Evolutionary conservation across 2,888 invertebrate species (phyloP).

Genomic region (Agelastica alni): DNA sequence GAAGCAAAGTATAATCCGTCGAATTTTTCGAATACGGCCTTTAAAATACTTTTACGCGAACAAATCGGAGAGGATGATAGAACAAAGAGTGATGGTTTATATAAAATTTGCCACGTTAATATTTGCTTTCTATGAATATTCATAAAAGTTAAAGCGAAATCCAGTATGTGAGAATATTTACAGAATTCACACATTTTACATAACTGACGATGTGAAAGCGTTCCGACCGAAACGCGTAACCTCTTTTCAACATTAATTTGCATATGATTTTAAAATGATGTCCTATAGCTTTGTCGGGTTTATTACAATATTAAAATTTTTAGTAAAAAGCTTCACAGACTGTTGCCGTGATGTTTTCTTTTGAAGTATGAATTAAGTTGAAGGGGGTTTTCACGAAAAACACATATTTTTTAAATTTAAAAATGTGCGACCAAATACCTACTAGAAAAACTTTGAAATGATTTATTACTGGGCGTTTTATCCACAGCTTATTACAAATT

Average conservation of each 20-base stretch:
- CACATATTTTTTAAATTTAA: no score
- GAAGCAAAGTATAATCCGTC: neutral
- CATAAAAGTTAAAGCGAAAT: conserved; percentile 37
- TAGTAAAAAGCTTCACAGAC: no score
- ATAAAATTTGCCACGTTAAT: conserved; percentile 38
- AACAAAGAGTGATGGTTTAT: conserved; percentile 34
- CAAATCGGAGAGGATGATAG: conserved; percentile 23
- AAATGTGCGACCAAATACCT: no score
- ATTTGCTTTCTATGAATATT: conserved; percentile 45
- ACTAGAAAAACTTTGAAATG: no score
- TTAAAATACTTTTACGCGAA: conserved; percentile 18
- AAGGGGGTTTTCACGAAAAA: no score
- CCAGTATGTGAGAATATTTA: conserved; percentile 44
- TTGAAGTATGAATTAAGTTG: no score
- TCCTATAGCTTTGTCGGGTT: conserved; percentile 28
- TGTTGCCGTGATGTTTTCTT: no score
- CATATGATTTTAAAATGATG: conserved; percentile 32
- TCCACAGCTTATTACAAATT: no score
- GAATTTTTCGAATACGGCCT: neutral
- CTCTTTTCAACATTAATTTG: conserved; percentile 35
- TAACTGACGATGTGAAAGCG: conserved; percentile 36
- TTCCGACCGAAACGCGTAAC: conserved; percentile 31
- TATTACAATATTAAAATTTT: conserved; percentile 26
- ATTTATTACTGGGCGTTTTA: no score
- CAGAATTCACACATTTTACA: conserved; percentile 47